Evolutionary conservation across 1,140 invertebrate species (phyloP).

Genomic region (Pogonomyrmex californicus): DNA sequence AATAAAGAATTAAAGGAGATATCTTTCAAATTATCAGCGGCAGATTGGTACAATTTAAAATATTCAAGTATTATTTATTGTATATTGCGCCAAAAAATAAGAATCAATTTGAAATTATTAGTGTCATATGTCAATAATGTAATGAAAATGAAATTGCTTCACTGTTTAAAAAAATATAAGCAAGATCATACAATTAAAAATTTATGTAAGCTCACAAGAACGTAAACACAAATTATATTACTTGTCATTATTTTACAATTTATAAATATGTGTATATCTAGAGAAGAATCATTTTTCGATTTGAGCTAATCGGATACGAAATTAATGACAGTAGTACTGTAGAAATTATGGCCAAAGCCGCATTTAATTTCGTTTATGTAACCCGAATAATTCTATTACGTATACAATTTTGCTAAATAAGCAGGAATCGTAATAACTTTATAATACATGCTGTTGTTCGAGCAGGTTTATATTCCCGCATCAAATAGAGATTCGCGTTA

Average conservation of each 20-base stretch:
- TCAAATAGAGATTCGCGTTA: constrained; percentile 31
- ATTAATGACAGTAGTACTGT: neutral
- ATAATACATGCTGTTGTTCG: neutral
- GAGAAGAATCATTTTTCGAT: constrained; percentile 11
- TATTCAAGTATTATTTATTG: neutral
- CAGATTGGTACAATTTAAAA: constrained; percentile 9
- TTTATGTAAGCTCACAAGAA: constrained; percentile 1
- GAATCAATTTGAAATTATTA: neutral
- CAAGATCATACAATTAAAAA: constrained; percentile 6
- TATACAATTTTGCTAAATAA: constrained; percentile 43
- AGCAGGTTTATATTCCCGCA: constrained; percentile 6
- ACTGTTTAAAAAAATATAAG: neutral
- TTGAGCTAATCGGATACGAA: constrained; percentile 13
- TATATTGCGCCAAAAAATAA: neutral
- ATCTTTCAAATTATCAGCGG: neutral
- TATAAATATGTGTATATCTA: neutral
- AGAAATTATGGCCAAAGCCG: constrained; percentile 19
- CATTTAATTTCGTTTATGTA: constrained; percentile 34
- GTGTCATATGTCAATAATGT: neutral
- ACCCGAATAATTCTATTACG: constrained; percentile 37
- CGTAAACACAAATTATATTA: neutral
- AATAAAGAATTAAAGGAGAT: constrained; percentile 59
- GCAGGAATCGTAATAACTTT: constrained; percentile 8
- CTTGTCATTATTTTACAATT: constrained; percentile 9
- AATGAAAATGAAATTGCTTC: neutral